Conservation (phyloP, 1,140 invertebrate genomes). For the Camponotus floridanus region DNA sequence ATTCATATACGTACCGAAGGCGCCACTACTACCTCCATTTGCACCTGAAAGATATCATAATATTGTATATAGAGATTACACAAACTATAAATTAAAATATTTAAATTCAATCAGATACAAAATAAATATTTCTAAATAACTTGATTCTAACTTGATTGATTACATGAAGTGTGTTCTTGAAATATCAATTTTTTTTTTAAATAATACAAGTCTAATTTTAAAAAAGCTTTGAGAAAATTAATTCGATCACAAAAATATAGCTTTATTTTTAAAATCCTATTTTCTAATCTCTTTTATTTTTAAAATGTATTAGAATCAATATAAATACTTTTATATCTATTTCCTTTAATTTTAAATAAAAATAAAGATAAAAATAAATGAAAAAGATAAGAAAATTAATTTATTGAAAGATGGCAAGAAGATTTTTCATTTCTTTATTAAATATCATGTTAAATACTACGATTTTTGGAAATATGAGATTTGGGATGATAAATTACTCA, state of each 20-base stretch:
- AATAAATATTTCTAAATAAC: neutral
- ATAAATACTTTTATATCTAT: neutral
- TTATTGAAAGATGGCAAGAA: neutral
- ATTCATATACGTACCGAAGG: conserved; percentile 50
- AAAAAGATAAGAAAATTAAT: neutral
- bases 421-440: too few relatives aligned
- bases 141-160: conserved; percentile 2
- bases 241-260: too few relatives aligned
- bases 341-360: neutral
- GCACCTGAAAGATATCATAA: conserved; percentile 23
- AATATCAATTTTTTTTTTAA: neutral
- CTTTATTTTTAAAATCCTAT: neutral
- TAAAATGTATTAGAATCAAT: neutral
- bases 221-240: neutral
- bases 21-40: neutral
- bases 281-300: neutral
- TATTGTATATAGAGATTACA: neutral
- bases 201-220: neutral
- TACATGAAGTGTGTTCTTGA: neutral
- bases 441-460: too few relatives aligned
- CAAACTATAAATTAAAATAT: conserved; percentile 10
- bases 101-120: neutral
- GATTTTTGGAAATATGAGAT: neutral
- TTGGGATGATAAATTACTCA: neutral
- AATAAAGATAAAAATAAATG: too few relatives aligned